Evolutionary conservation across 1,140 invertebrate species (phyloP), one percentile per base, ranked within the genome.

Genomic region (Batillaria attramentaria): DNA sequence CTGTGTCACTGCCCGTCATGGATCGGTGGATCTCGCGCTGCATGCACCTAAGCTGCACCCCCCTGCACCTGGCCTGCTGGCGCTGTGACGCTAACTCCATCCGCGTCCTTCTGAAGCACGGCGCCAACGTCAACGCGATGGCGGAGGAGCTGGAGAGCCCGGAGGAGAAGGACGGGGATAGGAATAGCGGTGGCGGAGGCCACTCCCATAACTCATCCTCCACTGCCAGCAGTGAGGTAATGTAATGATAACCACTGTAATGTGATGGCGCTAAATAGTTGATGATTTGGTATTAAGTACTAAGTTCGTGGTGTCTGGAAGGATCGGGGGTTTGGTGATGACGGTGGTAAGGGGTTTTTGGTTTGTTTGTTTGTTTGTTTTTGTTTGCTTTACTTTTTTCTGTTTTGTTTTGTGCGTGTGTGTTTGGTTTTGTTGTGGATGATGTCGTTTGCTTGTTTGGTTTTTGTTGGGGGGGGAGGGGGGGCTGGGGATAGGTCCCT

Each of bases 31-130:
- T 80, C 31, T 75, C 75, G 13, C 66, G 69, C 42, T 80, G 57
- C 31, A 68, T 77, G 37, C 39, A 77, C 39, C 50, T 80, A 5
- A 46, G 24, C 31, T 10, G 72, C 24, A 50, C 68, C 18, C 79
- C 79, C 28, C 57, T 80, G 4, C 79, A 80, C 60, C 57, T 80
- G 31, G 68, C 79, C 31, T 80, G 79, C 68, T 80, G 79, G 79
- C 75, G 74, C 28, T 75, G 57, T 42, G 79, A 80, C 68, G 37
- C 57, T 37, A 39, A 4, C 39, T 62, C 69, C 50, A 80, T 80
- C 69, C 5, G n/a, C 13, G 24, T 66, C 4, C 69, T 80, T 0
- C 37, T 80, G n/a, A 20, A 42, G 20, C 79, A 77, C 31, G 79
- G 79, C 16, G 79, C 79, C 65, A 69, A 77, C 69, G 73, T 75